Conservation (phyloP, 1,140 invertebrate species). For the Carposina sasakii region DNA sequence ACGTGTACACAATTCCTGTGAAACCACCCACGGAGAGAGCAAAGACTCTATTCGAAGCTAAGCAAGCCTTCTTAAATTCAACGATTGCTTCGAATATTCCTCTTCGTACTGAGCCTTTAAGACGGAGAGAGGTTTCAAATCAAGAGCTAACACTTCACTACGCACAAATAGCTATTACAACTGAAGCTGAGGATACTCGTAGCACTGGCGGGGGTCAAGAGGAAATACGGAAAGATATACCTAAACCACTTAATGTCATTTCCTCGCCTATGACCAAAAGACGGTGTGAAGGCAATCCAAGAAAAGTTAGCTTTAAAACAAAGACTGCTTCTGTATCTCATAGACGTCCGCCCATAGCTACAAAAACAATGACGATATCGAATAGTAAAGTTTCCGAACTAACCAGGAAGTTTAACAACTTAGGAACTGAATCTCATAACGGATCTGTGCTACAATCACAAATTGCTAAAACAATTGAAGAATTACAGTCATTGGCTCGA, state of each 20-base stretch:
- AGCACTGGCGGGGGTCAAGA: constrained; percentile 62
- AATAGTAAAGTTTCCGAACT: constrained; percentile 72
- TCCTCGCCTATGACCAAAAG: constrained; percentile 46
- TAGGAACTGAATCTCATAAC: constrained; percentile 55
- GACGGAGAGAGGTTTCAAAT: constrained; percentile 13
- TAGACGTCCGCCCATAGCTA: constrained; percentile 48
- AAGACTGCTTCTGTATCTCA: constrained; percentile 56
- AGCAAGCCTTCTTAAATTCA: constrained; percentile 52
- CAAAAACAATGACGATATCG: constrained; percentile 63
- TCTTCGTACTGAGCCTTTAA: constrained; percentile 7
- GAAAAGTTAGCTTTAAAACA: constrained; percentile 71
- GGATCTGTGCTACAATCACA: constrained; percentile 55
- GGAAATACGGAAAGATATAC: too few relatives aligned
- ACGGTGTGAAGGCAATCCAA: constrained; percentile 49
- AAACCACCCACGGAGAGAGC: constrained; percentile 37
- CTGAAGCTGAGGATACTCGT: constrained; percentile 59
- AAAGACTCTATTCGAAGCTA: constrained; percentile 51
- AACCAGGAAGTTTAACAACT: constrained; percentile 73
- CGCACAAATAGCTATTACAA: constrained; percentile 58
- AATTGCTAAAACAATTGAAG: constrained; percentile 58
- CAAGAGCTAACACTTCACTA: constrained; percentile 52
- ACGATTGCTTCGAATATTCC: constrained; percentile 29
- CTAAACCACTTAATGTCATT: too few relatives aligned
- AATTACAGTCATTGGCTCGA: constrained; percentile 42
- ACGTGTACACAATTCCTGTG: constrained; percentile 52